Conservation (phyloP, 1,140 invertebrate species). For the Cotesia glomerata region DNA sequence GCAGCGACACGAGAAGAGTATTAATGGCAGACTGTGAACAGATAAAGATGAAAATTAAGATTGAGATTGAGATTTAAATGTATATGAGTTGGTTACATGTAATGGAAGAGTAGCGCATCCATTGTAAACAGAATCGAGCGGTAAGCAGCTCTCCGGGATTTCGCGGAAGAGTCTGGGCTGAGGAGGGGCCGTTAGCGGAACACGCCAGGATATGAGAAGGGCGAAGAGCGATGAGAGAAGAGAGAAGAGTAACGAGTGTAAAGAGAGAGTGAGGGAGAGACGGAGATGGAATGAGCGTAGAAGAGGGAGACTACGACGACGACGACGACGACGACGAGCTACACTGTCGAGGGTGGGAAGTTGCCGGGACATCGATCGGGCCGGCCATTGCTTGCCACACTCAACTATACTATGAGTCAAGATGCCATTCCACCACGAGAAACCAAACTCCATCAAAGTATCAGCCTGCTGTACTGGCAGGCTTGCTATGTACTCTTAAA, state of each 20-base stretch:
- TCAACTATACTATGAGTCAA: constrained; percentile 57
- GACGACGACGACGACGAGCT: constrained; percentile 31
- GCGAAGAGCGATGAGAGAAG: constrained; percentile 4
- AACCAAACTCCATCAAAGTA: constrained; percentile 60
- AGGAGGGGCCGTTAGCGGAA: background rate
- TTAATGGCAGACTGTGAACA: background rate
- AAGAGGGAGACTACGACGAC: constrained; percentile 31
- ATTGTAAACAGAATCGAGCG: constrained; percentile 57
- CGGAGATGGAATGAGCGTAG: background rate
- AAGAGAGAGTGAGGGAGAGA: constrained; percentile 12
- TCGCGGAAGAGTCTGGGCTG: constrained; percentile 33
- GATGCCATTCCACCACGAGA: constrained; percentile 60
- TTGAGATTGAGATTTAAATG: background rate
- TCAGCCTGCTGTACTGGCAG: background rate
- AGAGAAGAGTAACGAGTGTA: constrained; percentile 3
- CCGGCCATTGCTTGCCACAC: constrained; percentile 61
- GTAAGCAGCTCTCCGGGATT: constrained; percentile 54
- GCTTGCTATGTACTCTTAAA: background rate
- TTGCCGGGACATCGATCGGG: constrained; percentile 64
- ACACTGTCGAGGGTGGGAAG: constrained; percentile 55
- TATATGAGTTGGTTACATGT: constrained; percentile 47
- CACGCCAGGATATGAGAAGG: constrained; percentile 5
- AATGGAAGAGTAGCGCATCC: constrained; percentile 52
- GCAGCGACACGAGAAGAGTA: background rate
- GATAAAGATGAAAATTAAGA: background rate